These are phyloP conservation scores for Melipona quadrifasciata DNA, from an alignment of 1,140 invertebrate species.

Conservation along the genomic window DNA sequence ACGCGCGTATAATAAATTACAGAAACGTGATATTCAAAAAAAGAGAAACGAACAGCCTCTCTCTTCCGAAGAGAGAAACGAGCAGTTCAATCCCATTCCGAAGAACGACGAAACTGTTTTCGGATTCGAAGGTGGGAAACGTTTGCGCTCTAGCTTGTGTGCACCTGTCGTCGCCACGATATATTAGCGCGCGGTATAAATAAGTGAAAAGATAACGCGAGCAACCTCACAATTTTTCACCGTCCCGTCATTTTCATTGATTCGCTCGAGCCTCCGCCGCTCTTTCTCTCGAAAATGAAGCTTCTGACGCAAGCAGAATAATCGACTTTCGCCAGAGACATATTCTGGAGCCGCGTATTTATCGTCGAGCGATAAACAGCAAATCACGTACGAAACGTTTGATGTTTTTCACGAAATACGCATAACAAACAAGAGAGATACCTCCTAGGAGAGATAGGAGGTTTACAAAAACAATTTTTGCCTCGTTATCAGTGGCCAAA, in stretches of 20 bases:
- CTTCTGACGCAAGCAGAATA: too few species aligned
- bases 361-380: neutral
- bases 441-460: neutral
- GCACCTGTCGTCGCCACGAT: slow-evolving; percentile 28
- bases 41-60: too few species aligned
- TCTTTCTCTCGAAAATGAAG: neutral
- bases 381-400: neutral
- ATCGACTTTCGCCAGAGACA: too few species aligned
- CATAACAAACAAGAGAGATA: neutral
- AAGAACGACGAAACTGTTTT: too few species aligned
- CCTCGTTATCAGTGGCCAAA: neutral
- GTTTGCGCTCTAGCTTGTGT: too few species aligned
- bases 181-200: slow-evolving; percentile 24
- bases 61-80: too few species aligned
- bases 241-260: neutral
- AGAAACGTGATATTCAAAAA: too few species aligned
- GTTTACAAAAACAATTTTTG: neutral
- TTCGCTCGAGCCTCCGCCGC: neutral
- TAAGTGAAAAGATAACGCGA: slow-evolving; percentile 7
- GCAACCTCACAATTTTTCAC: neutral
- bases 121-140: too few species aligned
- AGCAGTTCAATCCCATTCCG: too few species aligned
- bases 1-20: too few species aligned
- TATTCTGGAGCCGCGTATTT: too few species aligned
- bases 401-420: neutral